phyloP scores from a whole-genome alignment of 1,140 invertebrate genomes.

The Archivesica marissinica region DNA sequence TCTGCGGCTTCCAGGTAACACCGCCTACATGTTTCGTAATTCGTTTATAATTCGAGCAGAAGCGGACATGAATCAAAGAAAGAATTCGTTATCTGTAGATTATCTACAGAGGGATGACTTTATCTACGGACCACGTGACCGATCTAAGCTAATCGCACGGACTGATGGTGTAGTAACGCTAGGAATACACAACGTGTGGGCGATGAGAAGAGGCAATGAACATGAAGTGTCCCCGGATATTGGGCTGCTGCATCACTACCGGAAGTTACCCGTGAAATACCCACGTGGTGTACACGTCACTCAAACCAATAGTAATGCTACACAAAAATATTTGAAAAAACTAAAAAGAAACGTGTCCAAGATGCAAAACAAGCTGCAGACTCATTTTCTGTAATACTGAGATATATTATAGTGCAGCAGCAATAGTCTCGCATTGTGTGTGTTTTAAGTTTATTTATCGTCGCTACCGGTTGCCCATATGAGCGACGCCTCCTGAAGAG shows the following conservation, averaged over 20 bases:
- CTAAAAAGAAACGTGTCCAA: not conserved
- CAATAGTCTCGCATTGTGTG: no score
- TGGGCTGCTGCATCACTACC: constrained; percentile 44
- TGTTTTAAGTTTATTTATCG: no score
- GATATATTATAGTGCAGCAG: no score
- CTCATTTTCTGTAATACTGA: no score
- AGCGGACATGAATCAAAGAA: not conserved
- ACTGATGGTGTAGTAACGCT: constrained; percentile 20
- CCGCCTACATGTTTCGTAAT: constrained; percentile 28
- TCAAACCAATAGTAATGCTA: not conserved
- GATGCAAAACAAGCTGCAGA: no score
- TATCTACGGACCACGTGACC: not conserved
- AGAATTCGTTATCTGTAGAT: not conserved
- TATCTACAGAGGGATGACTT: not conserved
- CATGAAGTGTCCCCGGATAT: not conserved
- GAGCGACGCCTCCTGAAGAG: no score
- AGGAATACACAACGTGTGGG: constrained; percentile 46
- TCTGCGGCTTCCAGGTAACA: not conserved
- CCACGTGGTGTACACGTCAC: not conserved
- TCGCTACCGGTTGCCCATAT: no score
- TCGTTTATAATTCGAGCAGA: not conserved
- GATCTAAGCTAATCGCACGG: constrained; percentile 25
- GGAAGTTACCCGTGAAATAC: not conserved
- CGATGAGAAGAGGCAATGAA: not conserved
- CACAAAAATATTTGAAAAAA: not conserved